Evolutionary conservation across 2,888 invertebrate species (phyloP).

Genomic region (Fragum whitleyi): DNA sequence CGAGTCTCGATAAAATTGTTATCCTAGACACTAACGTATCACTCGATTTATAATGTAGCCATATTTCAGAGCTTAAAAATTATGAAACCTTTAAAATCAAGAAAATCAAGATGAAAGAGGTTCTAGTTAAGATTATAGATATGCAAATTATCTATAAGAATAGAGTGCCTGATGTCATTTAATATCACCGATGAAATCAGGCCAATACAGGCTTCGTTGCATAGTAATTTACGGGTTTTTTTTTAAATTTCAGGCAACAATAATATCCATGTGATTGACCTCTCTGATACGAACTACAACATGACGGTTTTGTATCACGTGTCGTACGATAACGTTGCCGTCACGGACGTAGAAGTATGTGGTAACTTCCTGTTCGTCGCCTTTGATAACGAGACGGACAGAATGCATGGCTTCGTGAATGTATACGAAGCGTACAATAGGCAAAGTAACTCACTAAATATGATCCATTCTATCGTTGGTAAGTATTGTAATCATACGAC

Average conservation of each 20-base stretch:
- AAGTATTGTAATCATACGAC: too few species aligned
- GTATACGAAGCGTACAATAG: conserved; percentile 60
- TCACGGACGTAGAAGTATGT: conserved; percentile 77
- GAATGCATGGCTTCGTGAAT: conserved; percentile 61
- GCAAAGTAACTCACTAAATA: neutral
- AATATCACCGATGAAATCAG: too few species aligned
- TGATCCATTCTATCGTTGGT: conserved; percentile 58
- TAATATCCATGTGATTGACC: neutral
- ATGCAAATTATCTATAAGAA: too few species aligned
- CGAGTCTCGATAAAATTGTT: too few species aligned
- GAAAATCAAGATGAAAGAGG: too few species aligned
- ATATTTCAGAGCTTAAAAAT: too few species aligned
- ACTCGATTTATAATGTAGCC: too few species aligned
- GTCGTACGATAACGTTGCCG: conserved; percentile 23
- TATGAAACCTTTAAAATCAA: too few species aligned
- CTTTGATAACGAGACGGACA: conserved; percentile 56
- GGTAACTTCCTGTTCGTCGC: conserved; percentile 70
- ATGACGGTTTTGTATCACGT: neutral
- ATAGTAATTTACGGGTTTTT: neutral
- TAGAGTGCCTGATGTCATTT: too few species aligned
- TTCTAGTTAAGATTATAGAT: too few species aligned
- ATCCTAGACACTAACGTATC: too few species aligned
- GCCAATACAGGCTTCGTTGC: too few species aligned
- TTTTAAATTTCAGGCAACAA: neutral
- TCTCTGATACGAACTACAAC: neutral